Evolutionary conservation across 2,113 vertebrate species (phyloP), one percentile per base, ranked within the genome.

Genomic region (Brachirus orientalis): DNA sequence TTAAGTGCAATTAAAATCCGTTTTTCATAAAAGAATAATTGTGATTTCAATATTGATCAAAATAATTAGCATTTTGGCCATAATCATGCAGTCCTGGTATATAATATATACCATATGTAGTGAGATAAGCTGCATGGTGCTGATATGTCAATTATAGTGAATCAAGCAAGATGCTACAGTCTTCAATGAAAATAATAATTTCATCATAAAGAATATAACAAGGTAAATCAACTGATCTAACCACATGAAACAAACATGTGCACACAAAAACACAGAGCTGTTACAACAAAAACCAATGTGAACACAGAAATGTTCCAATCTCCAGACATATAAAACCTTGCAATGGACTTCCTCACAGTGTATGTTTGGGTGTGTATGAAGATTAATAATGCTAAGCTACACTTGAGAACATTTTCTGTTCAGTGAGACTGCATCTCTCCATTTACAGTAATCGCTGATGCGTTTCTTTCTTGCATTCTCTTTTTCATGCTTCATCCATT

Each of bases 141-240:
- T 28, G 28, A 28, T 13, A 43, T 43, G 40, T 14, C 10, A 43
- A 14, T 28, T 28, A 43, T 43, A 14, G 40, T 14, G 40, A 43
- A 43, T 43, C 40, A 63, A 51, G 53, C 67, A 69, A 45, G 45
- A 75, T 40, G 41, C 50, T 52, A 50, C 44, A 52, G 33, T 64
- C 55, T 58, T 38, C 43, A 47, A 56, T 73, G 51, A 82, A 66
- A n/a, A n/a, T n/a, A n/a, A n/a, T n/a, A n/a, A 28, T 28, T 28
- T 28, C 3, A 28, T 28, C 1, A 28, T 6, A 4, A 28, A 28
- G 28, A 28, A 28, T 4, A 28, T 2, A 28, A 28, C 6, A 28
- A 28, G 28, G 28, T 28, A 28, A 66, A 52, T 47, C n/a, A n/a
- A n/a, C n/a, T n/a, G n/a, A n/a, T n/a, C n/a, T 10, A 55, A 7